These are phyloP conservation scores for Patagioenas fasciata DNA, from an alignment of 2,113 vertebrate species.

Conservation along the genomic window DNA sequence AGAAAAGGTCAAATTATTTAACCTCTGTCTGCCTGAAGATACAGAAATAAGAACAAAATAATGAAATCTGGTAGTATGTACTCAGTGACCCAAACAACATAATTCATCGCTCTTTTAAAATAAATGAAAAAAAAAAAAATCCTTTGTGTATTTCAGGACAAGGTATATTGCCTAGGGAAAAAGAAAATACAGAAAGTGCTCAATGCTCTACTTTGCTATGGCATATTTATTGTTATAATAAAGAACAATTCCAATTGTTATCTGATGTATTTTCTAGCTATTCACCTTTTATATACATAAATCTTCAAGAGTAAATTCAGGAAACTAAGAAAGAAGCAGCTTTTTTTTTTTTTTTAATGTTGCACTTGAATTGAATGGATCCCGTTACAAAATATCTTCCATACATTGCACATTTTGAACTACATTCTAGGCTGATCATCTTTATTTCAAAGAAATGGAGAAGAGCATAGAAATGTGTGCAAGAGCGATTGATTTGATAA, in stretches of 20 bases:
- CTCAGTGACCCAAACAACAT: background rate
- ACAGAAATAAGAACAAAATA: background rate
- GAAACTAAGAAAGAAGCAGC: background rate
- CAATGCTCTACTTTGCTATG: background rate
- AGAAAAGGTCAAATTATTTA: background rate
- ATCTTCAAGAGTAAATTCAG: background rate
- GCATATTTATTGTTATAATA: background rate
- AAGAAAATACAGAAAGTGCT: background rate
- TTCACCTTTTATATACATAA: background rate
- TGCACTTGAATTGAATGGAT: background rate
- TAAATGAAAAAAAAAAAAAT: background rate
- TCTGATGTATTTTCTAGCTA: background rate
- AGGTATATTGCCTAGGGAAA: background rate
- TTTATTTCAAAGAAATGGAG: background rate
- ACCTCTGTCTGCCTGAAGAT: background rate
- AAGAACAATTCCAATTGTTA: background rate
- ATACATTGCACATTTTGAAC: background rate
- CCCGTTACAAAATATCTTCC: background rate
- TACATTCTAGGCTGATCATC: background rate
- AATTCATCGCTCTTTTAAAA: background rate
- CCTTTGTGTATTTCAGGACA: background rate
- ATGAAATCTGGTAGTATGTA: background rate
- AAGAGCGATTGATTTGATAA: background rate
- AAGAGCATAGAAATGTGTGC: background rate
- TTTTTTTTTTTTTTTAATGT: background rate